These are phyloP conservation scores for Streblospio benedicti DNA, from an alignment of 1,140 invertebrate genomes.

Conservation along the genomic window DNA sequence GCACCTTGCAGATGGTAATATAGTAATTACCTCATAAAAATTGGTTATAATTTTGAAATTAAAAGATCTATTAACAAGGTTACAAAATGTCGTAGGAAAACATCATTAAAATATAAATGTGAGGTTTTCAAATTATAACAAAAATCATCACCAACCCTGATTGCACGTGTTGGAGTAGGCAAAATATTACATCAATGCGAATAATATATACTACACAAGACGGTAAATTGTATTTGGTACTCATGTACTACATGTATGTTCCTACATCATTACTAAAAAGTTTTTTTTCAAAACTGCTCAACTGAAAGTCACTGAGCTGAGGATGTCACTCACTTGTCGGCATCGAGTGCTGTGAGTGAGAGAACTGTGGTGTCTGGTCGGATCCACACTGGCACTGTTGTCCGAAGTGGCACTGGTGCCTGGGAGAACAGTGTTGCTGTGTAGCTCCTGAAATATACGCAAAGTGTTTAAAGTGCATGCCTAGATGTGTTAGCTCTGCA, in stretches of 20 bases:
- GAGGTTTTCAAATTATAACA: too few species aligned
- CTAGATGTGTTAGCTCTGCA: too few species aligned
- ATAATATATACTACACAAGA: slow-evolving; percentile 1
- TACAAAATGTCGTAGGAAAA: too few species aligned
- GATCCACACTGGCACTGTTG: slow-evolving; percentile 12
- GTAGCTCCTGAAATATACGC: too few species aligned
- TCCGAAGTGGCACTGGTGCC: slow-evolving; percentile 8
- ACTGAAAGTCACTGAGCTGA: background rate
- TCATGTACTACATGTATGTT: background rate
- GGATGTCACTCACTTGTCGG: background rate
- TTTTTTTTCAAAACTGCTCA: background rate
- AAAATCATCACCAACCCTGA: too few species aligned
- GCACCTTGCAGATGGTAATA: too few species aligned
- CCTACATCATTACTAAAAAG: slow-evolving; percentile 6
- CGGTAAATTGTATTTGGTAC: background rate
- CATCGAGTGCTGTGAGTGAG: background rate
- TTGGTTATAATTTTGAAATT: too few species aligned
- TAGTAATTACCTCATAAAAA: too few species aligned
- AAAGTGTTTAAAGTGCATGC: too few species aligned
- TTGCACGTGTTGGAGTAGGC: background rate
- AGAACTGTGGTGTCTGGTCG: slow-evolving; percentile 12
- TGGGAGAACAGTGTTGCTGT: slow-evolving; percentile 14
- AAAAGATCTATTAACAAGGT: too few species aligned
- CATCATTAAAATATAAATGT: too few species aligned
- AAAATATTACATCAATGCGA: background rate